Conservation (phyloP, 2,888 invertebrate species). For the Amorpha juglandis region DNA sequence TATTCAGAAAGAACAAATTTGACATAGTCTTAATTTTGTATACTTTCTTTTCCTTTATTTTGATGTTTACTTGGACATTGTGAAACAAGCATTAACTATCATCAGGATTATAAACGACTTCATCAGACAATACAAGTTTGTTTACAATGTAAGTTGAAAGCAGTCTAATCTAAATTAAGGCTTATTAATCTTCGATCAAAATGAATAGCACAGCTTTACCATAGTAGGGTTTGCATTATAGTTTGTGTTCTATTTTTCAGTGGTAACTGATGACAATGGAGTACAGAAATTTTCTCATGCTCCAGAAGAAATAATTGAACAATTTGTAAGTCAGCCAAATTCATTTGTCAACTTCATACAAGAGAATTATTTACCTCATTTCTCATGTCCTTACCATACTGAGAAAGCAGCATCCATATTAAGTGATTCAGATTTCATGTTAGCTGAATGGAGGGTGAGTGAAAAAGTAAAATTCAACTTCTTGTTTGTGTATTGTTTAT, state of each 20-base stretch:
- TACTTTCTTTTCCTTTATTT: too few species aligned
- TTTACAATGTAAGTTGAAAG: too few species aligned
- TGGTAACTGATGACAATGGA: conserved; percentile 59
- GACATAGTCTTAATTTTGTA: too few species aligned
- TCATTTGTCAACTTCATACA: conserved; percentile 88
- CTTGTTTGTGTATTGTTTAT: not conserved
- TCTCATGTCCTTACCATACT: conserved; percentile 86
- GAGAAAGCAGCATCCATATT: conserved; percentile 86
- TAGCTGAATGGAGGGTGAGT: conserved; percentile 87
- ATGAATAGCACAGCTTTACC: not conserved
- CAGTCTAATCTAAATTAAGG: too few species aligned
- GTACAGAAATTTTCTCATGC: conserved; percentile 83
- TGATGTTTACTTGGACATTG: too few species aligned
- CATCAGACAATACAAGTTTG: too few species aligned
- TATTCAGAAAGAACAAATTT: too few species aligned
- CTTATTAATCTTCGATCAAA: not conserved
- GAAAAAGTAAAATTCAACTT: not conserved
- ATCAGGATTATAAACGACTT: too few species aligned
- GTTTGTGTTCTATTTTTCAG: conserved; percentile 40
- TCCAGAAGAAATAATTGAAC: conserved; percentile 87
- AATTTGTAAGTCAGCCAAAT: conserved; percentile 87
- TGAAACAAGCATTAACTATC: too few species aligned
- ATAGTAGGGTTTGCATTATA: not conserved
- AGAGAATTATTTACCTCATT: conserved; percentile 90
- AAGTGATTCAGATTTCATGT: conserved; percentile 88